Evolutionary conservation across 2,113 vertebrate genomes (phyloP).

Genomic region (Paratilapia polleni): DNA sequence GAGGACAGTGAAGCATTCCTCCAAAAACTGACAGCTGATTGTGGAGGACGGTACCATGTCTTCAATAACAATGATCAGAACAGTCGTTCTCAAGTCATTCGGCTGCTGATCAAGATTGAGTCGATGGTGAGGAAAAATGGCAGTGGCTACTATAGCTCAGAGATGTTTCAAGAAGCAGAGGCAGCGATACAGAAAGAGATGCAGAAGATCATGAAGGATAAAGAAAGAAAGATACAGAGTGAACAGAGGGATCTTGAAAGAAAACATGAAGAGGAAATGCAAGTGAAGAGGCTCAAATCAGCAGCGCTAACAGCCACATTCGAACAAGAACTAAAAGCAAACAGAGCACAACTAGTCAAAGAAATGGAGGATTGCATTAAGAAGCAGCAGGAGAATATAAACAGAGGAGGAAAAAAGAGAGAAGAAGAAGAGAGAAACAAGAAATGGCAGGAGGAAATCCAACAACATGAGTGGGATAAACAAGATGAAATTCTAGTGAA

Average conservation of each 20-base stretch:
- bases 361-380: rapidly evolving
- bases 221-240: background rate
- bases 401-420: background rate
- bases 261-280: background rate
- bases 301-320: rapidly evolving
- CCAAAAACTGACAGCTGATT: background rate
- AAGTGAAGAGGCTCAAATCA: rapidly evolving
- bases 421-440: background rate
- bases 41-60: rapidly evolving
- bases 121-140: background rate
- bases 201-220: background rate
- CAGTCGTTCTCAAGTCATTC: slow-evolving; percentile 19
- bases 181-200: background rate
- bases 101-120: slow-evolving; percentile 6
- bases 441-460: background rate
- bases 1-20: background rate
- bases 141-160: background rate
- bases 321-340: background rate
- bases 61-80: slow-evolving; percentile 32
- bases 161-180: background rate
- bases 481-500: background rate
- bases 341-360: rapidly evolving
- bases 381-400: background rate
- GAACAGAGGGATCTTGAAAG: rapidly evolving
- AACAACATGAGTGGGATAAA: background rate